Base-by-base conservation (phyloP, 2,797 vertebrate species). In the Mus minutoides region DNA sequence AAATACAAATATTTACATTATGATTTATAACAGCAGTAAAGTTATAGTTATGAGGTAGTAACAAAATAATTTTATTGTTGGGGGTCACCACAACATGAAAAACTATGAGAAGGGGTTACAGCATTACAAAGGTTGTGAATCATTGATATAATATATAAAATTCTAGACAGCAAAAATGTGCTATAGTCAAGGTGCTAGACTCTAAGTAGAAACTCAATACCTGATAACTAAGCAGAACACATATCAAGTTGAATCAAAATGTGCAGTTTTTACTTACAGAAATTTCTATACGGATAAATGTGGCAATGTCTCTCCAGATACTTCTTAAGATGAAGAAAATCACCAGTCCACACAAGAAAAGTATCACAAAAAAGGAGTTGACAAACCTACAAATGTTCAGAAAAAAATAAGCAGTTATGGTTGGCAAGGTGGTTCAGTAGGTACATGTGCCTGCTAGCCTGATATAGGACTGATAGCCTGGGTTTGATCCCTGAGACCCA, bases 331-430 rank as follows among this genome's bases (percentile, higher is more conserved):
- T 99, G 92, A 99, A 99, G 99, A 99, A 99, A 95, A 99, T 99
- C 97, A 99, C 99, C 99, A 99, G 99, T 78, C 99, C 99, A 96
- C 99, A 99, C 87, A 99, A 98, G 98, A 99, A 99, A 76, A 99
- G 99, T 94, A 99, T 98, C 88, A 99, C 99, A 90, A 99, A 99
- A 56, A 99, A 98, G 54, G 99, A 99, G 98, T 99, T 99, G 99
- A 99, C 99, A 95, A 99, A 99, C 96, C 99, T 99, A 97, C 16
- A 92, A 94, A 92, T 79, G 69, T 69, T 91, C 97, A 86, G 40
- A 78, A 96, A 98, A 96, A 84, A 96, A 90, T 95, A 95, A 93
- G 24, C 13, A n/a, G 37, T 60, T n/a, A 88, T 34, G 16, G 34
- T 54, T 73, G 67, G 49, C 67, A 73, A 40, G 49, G 62, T 19